Conservation (phyloP, 23 tunicate species). For the Halocynthia roretzi region DNA sequence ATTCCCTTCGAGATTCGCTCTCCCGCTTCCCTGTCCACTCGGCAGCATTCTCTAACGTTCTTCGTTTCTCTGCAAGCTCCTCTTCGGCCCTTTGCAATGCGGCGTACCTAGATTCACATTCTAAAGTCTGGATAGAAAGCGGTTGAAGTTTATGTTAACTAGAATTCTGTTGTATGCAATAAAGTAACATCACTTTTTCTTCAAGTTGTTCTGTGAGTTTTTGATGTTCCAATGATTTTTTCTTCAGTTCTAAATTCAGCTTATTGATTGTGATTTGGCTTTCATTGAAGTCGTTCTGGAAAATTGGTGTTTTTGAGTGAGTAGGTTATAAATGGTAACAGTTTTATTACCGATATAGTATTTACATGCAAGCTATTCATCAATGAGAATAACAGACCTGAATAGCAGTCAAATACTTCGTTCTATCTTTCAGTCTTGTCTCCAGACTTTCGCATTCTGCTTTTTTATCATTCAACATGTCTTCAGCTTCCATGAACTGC, state of each 20-base stretch:
- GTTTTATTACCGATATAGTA: no score
- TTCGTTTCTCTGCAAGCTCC: conserved; percentile 24
- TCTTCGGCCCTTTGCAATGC: conserved; percentile 10
- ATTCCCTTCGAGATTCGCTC: conserved; percentile 26
- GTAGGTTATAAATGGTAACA: no score
- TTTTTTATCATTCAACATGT: conserved; percentile 30
- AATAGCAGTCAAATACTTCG: conserved; percentile 11
- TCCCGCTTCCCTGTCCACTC: conserved; percentile 44
- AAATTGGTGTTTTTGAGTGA: no score
- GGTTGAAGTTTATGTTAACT: neutral
- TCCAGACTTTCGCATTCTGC: conserved; percentile 59
- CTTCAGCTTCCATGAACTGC: conserved; percentile 66
- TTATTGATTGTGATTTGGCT: neutral
- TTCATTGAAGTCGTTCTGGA: no score
- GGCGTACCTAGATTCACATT: conserved; percentile 9
- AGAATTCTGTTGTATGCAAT: no score
- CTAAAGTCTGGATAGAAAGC: neutral
- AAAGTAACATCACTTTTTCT: neutral
- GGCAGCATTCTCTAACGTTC: conserved; percentile 40
- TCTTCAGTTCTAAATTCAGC: neutral
- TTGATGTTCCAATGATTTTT: conserved; percentile 6
- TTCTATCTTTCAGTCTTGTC: conserved; percentile 53
- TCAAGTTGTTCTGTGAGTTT: neutral
- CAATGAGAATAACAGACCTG: conserved; percentile 33
- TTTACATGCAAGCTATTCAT: no score